Base-by-base conservation (phyloP, 2,888 invertebrate genomes). In the Ischnus inquisitorius region DNA sequence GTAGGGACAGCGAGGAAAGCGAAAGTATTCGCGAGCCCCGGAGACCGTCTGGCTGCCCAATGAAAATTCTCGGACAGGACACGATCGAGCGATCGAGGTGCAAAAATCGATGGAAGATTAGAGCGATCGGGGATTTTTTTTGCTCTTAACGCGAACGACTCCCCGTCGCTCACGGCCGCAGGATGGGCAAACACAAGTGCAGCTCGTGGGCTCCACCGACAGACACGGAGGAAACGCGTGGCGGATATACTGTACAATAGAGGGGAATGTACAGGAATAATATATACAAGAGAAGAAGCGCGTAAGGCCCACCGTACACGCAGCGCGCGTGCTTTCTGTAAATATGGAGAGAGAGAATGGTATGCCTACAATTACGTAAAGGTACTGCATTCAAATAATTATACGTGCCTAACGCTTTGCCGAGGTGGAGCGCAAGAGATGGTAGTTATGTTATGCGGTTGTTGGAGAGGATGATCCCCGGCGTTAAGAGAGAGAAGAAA, bases 1-100 rank as follows among this genome's bases (percentile, higher is more conserved):
- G 86, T 79, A 6, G 34, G 80, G 86, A 83, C n/a, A 86, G 84
- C 72, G 88, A 85, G 86, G 85, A 88, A 88, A 89, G 90, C 88
- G 89, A 90, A 90, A 88, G 89, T 90, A 83, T 64, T 34, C 46
- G 28, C 57, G 64, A 46, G 54, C 46, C 46, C 48, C 19, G 28
- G 43, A 82, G 71, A 67, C 54, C 74, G 68, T 79, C 68, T 43
- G 60, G 60, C 57, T 69, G 19, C 16, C 57, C 43, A 54, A 43
- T 68, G n/a, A 43, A 67, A 72, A 28, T 14, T 57, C 57, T 22
- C 25, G 1, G 57, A 16, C 3, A 22, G 12, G 57, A 12, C 14
- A 14, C 5, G n/a, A 51, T 51, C 5, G 57, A 57, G 25, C 14
- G 25, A 57, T 28, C 8, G 14, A 5, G 25, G 25, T n/a, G 22